Percentiles rank a stretch among this genome's conserved stretches.
Conservation (phyloP, 92 coral and sea anemone species). For the Nematostella vectensis region DNA sequence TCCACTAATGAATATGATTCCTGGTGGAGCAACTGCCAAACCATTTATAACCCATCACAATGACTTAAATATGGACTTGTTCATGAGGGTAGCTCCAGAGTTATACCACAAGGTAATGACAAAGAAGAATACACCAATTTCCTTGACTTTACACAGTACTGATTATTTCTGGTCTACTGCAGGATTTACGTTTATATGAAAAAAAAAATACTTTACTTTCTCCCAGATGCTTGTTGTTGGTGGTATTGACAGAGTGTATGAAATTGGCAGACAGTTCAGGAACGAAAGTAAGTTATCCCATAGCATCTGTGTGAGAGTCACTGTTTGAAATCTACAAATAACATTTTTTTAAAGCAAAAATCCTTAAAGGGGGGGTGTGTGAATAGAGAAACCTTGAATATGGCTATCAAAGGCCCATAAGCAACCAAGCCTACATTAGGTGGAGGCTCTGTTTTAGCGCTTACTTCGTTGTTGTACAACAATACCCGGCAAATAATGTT, state of each 20-base stretch:
- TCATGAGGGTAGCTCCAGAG: conserved; percentile 99
- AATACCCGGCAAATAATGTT: too few relatives aligned
- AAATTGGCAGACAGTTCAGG: conserved; percentile 96
- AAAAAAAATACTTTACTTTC: not conserved
- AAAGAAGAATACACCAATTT: not conserved
- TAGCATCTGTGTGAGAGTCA: too few relatives aligned
- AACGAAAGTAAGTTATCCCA: conserved; percentile 73
- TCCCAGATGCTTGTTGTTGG: conserved; percentile 92
- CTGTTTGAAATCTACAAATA: too few relatives aligned
- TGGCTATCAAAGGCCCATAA: too few relatives aligned
- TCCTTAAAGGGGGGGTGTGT: too few relatives aligned
- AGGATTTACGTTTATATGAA: not conserved
- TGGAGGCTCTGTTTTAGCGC: too few relatives aligned
- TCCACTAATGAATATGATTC: conserved; percentile 96
- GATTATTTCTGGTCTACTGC: too few relatives aligned
- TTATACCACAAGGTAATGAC: conserved; percentile 80
- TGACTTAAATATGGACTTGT: conserved; percentile 91
- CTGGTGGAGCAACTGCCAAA: conserved; percentile 98
- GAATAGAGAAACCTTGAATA: too few relatives aligned
- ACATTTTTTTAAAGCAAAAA: too few relatives aligned
- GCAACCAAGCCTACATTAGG: too few relatives aligned
- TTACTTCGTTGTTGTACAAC: too few relatives aligned
- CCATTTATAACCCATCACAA: conserved; percentile 95
- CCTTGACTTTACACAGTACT: too few relatives aligned
- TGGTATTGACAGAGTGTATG: conserved; percentile 98